Evolutionary conservation across 2,113 vertebrate genomes (phyloP).

Genomic region (Petrocephalus microphthalmus): DNA sequence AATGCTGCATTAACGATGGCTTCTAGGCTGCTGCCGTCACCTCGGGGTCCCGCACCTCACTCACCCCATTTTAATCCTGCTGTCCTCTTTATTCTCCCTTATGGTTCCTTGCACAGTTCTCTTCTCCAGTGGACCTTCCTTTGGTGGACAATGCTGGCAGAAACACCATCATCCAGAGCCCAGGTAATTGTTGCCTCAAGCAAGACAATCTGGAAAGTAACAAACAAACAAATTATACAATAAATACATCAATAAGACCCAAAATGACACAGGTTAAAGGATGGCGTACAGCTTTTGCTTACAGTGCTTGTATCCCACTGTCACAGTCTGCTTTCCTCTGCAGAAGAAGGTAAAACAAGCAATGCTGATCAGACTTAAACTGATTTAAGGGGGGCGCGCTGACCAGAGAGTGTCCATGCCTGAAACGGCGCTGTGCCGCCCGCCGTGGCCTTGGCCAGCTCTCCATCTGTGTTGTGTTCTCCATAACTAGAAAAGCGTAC

Average conservation of each 20-base stretch:
- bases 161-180: constrained; percentile 31
- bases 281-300: neutral
- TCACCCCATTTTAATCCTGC: constrained; percentile 60
- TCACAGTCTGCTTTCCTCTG: neutral
- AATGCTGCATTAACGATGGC: neutral
- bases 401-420: neutral
- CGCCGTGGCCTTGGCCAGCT: neutral
- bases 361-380: neutral
- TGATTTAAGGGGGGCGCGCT: neutral
- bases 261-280: neutral
- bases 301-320: neutral
- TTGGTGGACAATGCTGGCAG: constrained; percentile 9
- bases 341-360: neutral
- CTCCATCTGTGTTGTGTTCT: neutral
- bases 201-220: constrained; percentile 28
- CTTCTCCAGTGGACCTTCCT: constrained; percentile 30
- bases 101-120: constrained; percentile 24
- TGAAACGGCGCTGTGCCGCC: neutral
- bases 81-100: constrained; percentile 25
- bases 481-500: neutral
- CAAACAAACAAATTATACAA: constrained; percentile 23
- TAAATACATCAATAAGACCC: neutral
- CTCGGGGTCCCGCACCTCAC: constrained; percentile 39
- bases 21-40: neutral
- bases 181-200: constrained; percentile 41